Evolutionary conservation across 2,797 vertebrate species (phyloP).

Genomic region (Danio choprae): DNA sequence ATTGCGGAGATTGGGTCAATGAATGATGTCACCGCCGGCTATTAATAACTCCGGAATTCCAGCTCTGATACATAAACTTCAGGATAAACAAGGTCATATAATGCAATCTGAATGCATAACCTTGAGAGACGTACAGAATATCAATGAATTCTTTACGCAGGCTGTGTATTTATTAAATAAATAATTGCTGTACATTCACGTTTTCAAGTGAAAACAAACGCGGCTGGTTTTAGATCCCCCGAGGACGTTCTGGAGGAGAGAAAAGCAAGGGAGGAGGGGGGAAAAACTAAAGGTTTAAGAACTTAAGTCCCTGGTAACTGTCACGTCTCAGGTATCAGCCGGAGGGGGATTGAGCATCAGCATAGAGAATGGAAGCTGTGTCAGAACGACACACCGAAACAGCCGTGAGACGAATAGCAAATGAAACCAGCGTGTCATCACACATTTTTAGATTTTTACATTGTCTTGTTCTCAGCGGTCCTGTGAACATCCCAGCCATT

Average conservation of each 20-base stretch:
- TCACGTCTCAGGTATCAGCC: constrained; percentile 76
- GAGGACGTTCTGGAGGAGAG: constrained; percentile 65
- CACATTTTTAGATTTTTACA: constrained; percentile 18
- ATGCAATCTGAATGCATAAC: not conserved
- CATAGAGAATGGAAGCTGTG: constrained; percentile 75
- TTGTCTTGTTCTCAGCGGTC: not conserved
- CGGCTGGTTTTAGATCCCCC: constrained; percentile 74
- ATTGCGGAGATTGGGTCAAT: constrained; percentile 1
- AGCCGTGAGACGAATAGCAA: constrained; percentile 58
- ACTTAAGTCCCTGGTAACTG: constrained; percentile 66
- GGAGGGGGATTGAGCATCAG: constrained; percentile 74
- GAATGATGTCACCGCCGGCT: not conserved
- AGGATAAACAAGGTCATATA: not conserved
- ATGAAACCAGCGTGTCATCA: constrained; percentile 12
- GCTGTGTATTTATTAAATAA: not conserved
- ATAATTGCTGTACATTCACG: constrained; percentile 64
- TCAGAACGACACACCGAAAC: constrained; percentile 54
- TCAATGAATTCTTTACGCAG: not conserved
- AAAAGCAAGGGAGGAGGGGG: constrained; percentile 27
- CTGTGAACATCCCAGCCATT: not conserved
- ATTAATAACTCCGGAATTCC: constrained; percentile 6
- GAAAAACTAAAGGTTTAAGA: constrained; percentile 61
- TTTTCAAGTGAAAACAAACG: constrained; percentile 73
- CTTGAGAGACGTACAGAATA: constrained; percentile 1
- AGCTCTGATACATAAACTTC: constrained; percentile 61